phyloP scores from a whole-genome alignment of 2,797 vertebrate species.

The Limnodromus scolopaceus region DNA sequence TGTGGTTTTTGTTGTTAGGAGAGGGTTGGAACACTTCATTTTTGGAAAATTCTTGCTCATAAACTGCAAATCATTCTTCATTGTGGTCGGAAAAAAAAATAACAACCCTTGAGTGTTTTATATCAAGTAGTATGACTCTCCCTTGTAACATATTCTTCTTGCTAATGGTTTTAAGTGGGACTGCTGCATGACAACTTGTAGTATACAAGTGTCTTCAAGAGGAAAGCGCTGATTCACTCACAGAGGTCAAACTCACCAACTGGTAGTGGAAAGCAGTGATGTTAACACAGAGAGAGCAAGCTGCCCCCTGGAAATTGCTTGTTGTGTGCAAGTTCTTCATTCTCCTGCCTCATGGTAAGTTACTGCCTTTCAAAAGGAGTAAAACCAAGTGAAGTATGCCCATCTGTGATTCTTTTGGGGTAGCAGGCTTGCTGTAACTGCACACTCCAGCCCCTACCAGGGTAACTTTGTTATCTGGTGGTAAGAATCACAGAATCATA shows the following conservation, averaged over 20 bases:
- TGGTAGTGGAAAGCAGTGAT: background rate
- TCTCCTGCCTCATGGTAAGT: background rate
- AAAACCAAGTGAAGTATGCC: background rate
- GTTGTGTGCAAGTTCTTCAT: background rate
- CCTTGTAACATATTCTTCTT: background rate
- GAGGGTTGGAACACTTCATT: background rate
- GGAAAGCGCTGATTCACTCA: background rate
- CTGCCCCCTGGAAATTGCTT: background rate
- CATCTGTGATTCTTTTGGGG: background rate
- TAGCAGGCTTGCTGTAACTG: background rate
- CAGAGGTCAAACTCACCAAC: background rate
- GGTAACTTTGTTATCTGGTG: background rate
- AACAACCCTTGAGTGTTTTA: background rate
- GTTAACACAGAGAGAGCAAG: background rate
- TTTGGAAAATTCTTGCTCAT: constrained; percentile 18
- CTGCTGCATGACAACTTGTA: background rate
- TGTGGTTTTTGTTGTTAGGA: background rate
- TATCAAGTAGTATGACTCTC: background rate
- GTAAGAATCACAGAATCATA: background rate
- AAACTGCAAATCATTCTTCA: background rate
- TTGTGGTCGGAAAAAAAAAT: background rate
- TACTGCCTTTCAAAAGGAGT: background rate
- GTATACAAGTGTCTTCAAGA: background rate
- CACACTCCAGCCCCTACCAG: fast-evolving
- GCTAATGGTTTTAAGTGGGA: background rate